Percentiles rank a stretch among this genome's conserved stretches.
Evolutionary conservation across 2,888 invertebrate genomes (phyloP).

Genomic region (Vandiemenella viatica): DNA sequence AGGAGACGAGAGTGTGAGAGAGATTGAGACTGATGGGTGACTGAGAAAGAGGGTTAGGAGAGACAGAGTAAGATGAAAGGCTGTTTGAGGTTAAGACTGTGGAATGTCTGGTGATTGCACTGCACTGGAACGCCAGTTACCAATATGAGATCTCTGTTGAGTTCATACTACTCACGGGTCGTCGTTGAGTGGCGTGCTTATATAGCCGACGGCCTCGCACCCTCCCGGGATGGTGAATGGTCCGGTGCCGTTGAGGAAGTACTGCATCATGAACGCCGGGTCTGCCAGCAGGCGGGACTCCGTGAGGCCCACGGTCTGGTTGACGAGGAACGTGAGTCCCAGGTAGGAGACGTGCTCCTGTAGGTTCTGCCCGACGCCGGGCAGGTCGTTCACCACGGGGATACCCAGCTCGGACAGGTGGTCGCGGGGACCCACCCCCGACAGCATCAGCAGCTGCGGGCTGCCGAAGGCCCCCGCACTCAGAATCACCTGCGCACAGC

Average conservation of each 20-base stretch:
- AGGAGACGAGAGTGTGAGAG: no score
- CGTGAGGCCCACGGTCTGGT: conserved; percentile 21
- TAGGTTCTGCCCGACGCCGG: conserved; percentile 30
- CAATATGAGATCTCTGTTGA: no score
- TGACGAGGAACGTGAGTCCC: conserved; percentile 25
- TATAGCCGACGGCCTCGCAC: conserved; percentile 30
- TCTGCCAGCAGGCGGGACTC: conserved; percentile 19
- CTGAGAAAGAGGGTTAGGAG: no score
- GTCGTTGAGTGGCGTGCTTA: conserved; percentile 30
- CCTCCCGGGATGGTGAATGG: conserved; percentile 30
- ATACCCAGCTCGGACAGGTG: conserved; percentile 40
- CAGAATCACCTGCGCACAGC: conserved; percentile 48
- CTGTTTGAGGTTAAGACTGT: no score
- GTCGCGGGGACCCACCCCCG: conserved; percentile 57
- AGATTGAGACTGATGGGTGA: no score
- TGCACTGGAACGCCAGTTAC: no score
- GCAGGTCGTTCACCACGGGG: conserved; percentile 27
- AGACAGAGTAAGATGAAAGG: no score
- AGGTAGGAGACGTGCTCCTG: conserved; percentile 30
- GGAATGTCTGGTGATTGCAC: no score
- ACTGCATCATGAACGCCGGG: conserved; percentile 25
- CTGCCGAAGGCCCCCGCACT: conserved; percentile 71
- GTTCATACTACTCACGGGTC: conserved; percentile 26
- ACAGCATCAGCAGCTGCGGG: conserved; percentile 72
- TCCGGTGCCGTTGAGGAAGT: conserved; percentile 25